These are phyloP conservation scores for Aepyceros melampus DNA, from an alignment of 2,113 vertebrate species.

Conservation along the genomic window DNA sequence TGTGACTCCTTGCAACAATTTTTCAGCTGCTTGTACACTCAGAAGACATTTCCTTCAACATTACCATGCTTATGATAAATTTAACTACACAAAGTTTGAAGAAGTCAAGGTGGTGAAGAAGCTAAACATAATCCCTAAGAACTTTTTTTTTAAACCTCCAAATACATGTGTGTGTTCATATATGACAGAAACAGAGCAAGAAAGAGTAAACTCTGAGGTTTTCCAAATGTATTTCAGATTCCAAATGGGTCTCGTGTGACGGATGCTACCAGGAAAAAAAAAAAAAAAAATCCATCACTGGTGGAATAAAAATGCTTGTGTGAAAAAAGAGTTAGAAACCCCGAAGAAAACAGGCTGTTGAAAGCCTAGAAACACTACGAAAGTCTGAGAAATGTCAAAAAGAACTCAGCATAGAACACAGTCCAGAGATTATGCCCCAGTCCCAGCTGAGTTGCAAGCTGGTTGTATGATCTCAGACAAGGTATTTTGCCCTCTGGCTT, in stretches of 20 bases:
- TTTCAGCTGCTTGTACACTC: background rate
- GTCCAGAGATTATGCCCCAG: background rate
- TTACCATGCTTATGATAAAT: conserved; percentile 29
- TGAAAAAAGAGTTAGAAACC: background rate
- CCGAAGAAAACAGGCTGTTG: background rate
- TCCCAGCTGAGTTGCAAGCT: background rate
- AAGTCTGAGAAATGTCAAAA: background rate
- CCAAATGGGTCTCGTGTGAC: background rate
- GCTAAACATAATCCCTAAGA: conserved; percentile 19
- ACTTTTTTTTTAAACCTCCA: background rate
- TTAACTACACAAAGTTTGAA: conserved; percentile 40
- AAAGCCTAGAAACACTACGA: background rate
- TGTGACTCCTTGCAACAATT: conserved; percentile 56
- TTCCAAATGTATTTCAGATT: background rate
- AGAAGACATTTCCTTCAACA: conserved; percentile 35
- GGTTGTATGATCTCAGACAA: background rate
- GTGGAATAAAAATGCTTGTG: background rate
- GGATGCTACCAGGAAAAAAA: background rate
- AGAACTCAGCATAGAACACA: background rate
- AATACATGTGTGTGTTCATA: background rate
- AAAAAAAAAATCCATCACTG: background rate
- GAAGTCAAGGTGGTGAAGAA: conserved; percentile 31
- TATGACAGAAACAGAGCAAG: background rate
- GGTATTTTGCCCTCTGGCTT: background rate
- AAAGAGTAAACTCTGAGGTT: background rate